Evolutionary conservation across 2,113 vertebrate genomes (phyloP).

Genomic region (Thymallus thymallus): DNA sequence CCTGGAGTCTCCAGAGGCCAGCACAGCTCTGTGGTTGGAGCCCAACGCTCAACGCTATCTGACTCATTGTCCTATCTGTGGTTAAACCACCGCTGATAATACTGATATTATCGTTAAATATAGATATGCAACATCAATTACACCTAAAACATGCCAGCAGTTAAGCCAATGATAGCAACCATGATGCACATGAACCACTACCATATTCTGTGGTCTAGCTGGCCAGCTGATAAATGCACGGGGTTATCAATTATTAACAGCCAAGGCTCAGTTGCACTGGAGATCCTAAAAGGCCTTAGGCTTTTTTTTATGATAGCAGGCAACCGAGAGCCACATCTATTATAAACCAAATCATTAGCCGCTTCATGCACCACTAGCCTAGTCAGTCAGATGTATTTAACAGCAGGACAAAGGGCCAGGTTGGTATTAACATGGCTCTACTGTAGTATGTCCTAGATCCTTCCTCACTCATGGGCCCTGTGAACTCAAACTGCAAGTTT

Average conservation of each 20-base stretch:
- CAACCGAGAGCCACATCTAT: constrained; percentile 16
- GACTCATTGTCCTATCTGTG: too few relatives aligned
- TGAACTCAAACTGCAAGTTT: background rate
- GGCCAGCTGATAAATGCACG: constrained; percentile 9
- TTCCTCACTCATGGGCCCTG: background rate
- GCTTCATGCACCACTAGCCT: constrained; percentile 19
- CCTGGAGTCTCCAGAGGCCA: too few relatives aligned
- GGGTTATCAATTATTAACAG: constrained; percentile 26
- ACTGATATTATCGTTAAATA: background rate
- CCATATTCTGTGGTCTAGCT: constrained; percentile 2
- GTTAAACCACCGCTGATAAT: background rate
- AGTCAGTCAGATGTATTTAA: constrained; percentile 21
- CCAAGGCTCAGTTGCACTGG: background rate
- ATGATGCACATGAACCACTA: constrained; percentile 10
- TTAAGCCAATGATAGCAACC: constrained; percentile 1
- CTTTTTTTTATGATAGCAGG: constrained; percentile 10
- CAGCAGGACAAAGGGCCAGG: constrained; percentile 12
- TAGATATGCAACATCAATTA: background rate
- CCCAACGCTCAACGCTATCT: too few relatives aligned
- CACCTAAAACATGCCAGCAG: background rate
- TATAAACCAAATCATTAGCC: constrained; percentile 34
- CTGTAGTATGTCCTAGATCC: background rate
- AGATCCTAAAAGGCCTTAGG: constrained; percentile 12
- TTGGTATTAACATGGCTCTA: constrained; percentile 18
- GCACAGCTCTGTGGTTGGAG: too few relatives aligned